Percentiles rank a stretch among this genome's conserved stretches.
phyloP scores from a whole-genome alignment of 2,797 vertebrate species.

The Xerus rutilus region DNA sequence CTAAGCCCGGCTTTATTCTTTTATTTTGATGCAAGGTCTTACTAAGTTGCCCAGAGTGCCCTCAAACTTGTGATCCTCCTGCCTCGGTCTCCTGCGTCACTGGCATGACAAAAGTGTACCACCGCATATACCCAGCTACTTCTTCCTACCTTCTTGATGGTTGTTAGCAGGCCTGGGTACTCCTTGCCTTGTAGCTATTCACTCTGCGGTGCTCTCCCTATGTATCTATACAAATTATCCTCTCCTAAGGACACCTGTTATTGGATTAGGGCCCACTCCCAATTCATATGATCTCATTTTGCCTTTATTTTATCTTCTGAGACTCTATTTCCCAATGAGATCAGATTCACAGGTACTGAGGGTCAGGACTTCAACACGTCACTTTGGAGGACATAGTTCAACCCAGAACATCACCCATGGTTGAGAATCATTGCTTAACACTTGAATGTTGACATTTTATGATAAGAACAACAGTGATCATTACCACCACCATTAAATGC shows the following conservation, averaged over 20 bases:
- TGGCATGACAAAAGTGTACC: too few relatives aligned
- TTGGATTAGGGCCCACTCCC: too few relatives aligned
- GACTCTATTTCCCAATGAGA: background rate
- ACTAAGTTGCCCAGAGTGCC: too few relatives aligned
- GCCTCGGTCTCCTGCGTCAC: too few relatives aligned
- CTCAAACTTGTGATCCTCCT: too few relatives aligned
- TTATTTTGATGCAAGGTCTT: too few relatives aligned
- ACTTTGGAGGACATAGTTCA: background rate
- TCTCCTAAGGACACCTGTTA: background rate
- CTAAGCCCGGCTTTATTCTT: too few relatives aligned
- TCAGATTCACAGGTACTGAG: background rate
- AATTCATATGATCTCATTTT: background rate
- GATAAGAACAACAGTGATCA: background rate
- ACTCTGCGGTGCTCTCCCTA: background rate
- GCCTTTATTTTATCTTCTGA: background rate
- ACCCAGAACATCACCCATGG: background rate
- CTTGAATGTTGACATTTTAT: background rate
- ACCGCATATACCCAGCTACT: background rate
- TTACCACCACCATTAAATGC: background rate
- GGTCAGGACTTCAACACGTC: background rate
- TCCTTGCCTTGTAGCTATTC: background rate
- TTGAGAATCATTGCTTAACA: background rate
- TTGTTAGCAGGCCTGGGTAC: background rate
- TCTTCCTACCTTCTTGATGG: background rate
- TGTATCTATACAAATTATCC: background rate